Evolutionary conservation across 2,888 invertebrate species (phyloP), one percentile per base, ranked within the genome.

Genomic region (Agonopterix arenella): DNA sequence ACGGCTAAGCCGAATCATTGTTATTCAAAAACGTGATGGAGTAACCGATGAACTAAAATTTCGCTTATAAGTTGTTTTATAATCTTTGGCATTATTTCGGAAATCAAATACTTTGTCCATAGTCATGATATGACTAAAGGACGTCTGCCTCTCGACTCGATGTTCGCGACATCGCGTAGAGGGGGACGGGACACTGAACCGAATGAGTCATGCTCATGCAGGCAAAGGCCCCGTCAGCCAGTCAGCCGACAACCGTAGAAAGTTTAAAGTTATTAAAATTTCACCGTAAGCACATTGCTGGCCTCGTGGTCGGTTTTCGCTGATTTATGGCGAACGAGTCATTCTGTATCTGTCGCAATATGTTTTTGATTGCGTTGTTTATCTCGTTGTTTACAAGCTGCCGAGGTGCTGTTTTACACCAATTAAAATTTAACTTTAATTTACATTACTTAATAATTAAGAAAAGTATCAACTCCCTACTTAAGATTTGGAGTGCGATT

Each of bases 261-360:
- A 84, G 85, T 84, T 80, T 65, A 56, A 74, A 76, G 68, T 81
- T 84, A 83, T 84, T 83, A 84, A 84, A 84, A 83, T 84, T 84
- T 84, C 83, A 84, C 84, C 84, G 84, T 81, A 81, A 84, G 76
- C 73, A 70, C 70, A 76, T 69, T 67, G 67, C 59, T 60, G 70
- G 43, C 40, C 40, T 40, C 40, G 40, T n/a, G 40, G 9, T n/a
- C 37, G 37, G 46, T 46, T 46, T 45, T 46, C 11, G 68, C 64
- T 66, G 66, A 77, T 73, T 70, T 74, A 71, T 58, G 64, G 63
- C 55, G 52, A 53, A n/a, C n/a, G 40, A 40, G 10, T 40, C 40
- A 40, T n/a, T 40, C n/a, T n/a, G 37, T 9, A n/a, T 8, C 37
- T 37, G n/a, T 40, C 40, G 40, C n/a, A n/a, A n/a, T 40, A 40